phyloP scores from a whole-genome alignment of 2,888 invertebrate genomes.

The Polyommatus icarus region DNA sequence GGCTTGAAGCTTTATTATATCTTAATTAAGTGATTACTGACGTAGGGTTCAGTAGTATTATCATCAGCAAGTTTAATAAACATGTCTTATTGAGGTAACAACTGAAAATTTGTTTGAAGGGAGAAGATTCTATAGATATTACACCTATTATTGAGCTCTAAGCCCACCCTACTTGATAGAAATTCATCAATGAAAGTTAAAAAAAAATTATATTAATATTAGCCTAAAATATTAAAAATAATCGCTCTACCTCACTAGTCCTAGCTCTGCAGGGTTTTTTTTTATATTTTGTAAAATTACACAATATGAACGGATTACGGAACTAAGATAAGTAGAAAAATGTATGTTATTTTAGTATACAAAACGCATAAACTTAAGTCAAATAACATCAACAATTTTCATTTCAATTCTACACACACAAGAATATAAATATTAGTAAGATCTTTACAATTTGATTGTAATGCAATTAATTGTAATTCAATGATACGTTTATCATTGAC shows the following conservation, averaged over 20 bases:
- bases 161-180: too few relatives aligned
- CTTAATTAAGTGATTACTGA: constrained; percentile 33
- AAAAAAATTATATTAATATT: too few relatives aligned
- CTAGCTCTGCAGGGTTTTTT: too few relatives aligned
- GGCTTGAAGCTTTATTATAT: constrained; percentile 15
- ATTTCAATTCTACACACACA: background rate
- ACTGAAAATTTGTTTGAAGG: background rate
- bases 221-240: too few relatives aligned
- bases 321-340: too few relatives aligned
- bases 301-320: too few relatives aligned
- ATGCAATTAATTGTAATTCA: background rate
- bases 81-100: background rate
- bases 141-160: too few relatives aligned
- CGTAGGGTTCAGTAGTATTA: background rate
- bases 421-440: background rate
- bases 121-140: too few relatives aligned
- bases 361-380: background rate
- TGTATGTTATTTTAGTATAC: too few relatives aligned
- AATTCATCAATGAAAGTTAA: too few relatives aligned
- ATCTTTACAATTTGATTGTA: background rate
- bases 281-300: too few relatives aligned
- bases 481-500: background rate
- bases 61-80: background rate
- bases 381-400: background rate
- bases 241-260: too few relatives aligned